Evolutionary conservation across 2,797 vertebrate genomes (phyloP), one percentile per base, ranked within the genome.

Genomic region (Tragelaphus eurycerus): DNA sequence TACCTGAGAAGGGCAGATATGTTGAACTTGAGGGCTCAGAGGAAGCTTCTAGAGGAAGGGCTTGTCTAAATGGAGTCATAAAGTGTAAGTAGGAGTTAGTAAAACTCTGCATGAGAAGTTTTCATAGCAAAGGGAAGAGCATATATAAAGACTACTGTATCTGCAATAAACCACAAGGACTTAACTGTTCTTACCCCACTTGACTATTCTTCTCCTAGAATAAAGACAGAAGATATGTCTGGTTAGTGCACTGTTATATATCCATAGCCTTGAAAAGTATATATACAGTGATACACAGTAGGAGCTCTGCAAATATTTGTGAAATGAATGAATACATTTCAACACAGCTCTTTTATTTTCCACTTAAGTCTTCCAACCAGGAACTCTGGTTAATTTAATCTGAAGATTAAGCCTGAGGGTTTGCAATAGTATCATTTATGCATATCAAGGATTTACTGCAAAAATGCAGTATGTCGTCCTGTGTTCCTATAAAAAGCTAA

Each of bases 281-380:
- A 46, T 50, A 29, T 17, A 34, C 19, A 50, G 27, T 57, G 38
- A 25, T 84, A 71, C 88, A 54, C 0, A 54, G 29, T 54, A 90
- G 34, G 76, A 92, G 31, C 27, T 82, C 25, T 43, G 21, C 82
- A 89, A 95, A 94, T 79, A 92, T 90, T 81, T 96, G 86, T 87
- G 43, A 7, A 86, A 82, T 82, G 38, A 95, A 85, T 48, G 23
- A 76, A 76, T 76, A 60, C 6, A 86, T 89, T 81, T 90, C 34
- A 89, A 34, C 52, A 90, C n/a, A 88, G 52, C 34, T 88, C 62
- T 83, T 31, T 88, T 88, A 95, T 79, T 89, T 97, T 89, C 79
- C 27, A 50, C 60, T 55, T 89, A 79, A 0, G 25, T 59, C 43
- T 95, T 96, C 74, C 71, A 96, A 79, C 21, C 11, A 96, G 82